phyloP scores from a whole-genome alignment of 2,797 vertebrate genomes.

The Crocodylus rhombifer region DNA sequence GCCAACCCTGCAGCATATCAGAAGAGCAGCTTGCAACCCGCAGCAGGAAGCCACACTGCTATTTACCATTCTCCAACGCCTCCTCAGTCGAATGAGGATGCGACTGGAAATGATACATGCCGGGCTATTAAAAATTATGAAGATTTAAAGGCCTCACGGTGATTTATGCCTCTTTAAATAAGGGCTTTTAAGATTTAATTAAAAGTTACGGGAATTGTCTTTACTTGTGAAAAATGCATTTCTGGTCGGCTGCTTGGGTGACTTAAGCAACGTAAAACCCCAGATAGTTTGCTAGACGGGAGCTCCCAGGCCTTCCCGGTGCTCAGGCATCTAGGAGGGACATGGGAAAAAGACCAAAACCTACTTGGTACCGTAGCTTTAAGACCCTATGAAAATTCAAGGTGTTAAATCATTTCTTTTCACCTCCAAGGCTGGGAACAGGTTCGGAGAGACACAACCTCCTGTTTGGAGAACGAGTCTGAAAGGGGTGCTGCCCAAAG shows the following conservation, averaged over 20 bases:
- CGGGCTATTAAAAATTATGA: slow-evolving; percentile 24
- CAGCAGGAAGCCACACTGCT: not conserved
- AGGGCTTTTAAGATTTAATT: slow-evolving; percentile 77
- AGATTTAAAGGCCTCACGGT: slow-evolving; percentile 63
- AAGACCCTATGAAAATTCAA: slow-evolving; percentile 58
- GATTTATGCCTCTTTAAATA: slow-evolving; percentile 77
- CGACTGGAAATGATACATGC: not conserved
- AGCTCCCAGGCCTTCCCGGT: not conserved
- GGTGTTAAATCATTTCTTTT: slow-evolving; percentile 57
- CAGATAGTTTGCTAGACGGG: fast-evolving
- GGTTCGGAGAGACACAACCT: slow-evolving; percentile 20
- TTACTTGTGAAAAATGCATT: slow-evolving; percentile 74
- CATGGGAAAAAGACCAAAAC: slow-evolving; percentile 8
- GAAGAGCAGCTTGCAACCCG: not conserved
- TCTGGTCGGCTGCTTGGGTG: slow-evolving; percentile 53
- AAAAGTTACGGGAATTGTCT: slow-evolving; percentile 75
- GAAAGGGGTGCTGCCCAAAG: not conserved
- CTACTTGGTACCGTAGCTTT: slow-evolving; percentile 19
- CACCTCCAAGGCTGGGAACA: slow-evolving; percentile 27
- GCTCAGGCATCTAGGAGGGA: not conserved
- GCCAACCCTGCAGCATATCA: not conserved
- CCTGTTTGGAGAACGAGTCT: not conserved
- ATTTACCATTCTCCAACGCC: not conserved
- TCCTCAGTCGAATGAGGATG: not conserved
- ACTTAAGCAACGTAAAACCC: slow-evolving; percentile 26